A percentile compares a stretch with the other conserved stretches of the same genome.
phyloP scores from a whole-genome alignment of 1,140 invertebrate species.

The Bombus balteatus region DNA sequence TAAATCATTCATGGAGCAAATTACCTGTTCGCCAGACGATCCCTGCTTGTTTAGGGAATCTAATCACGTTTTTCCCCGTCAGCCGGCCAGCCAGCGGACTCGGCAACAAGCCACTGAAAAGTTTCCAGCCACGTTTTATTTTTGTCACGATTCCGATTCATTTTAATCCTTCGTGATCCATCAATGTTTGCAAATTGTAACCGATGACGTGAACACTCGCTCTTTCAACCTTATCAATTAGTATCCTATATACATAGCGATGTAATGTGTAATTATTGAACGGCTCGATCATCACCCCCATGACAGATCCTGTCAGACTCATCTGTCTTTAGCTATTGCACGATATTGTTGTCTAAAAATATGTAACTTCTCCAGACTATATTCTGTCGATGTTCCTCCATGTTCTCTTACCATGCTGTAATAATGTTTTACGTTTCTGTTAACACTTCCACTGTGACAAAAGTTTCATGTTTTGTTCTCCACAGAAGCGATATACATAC shows the following conservation, averaged over 20 bases:
- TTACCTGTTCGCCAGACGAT: conserved; percentile 9
- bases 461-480: too few species aligned
- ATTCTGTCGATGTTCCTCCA: too few species aligned
- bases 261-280: background rate
- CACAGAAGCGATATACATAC: too few species aligned
- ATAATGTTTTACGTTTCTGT: too few species aligned
- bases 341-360: background rate
- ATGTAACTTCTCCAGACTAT: too few species aligned
- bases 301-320: background rate
- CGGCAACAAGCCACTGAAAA: background rate
- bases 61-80: conserved; percentile 38
- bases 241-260: background rate
- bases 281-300: background rate
- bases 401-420: too few species aligned
- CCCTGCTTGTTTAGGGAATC: conserved; percentile 32
- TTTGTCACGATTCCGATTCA: background rate
- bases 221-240: background rate
- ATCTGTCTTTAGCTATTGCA: background rate
- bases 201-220: background rate
- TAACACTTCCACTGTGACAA: too few species aligned
- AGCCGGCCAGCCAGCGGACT: background rate
- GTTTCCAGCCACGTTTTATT: background rate
- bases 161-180: conserved; percentile 9
- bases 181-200: background rate
- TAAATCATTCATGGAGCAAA: conserved; percentile 48